phyloP scores from a whole-genome alignment of 2,888 invertebrate species.

The Drosophila paucipuncta region DNA sequence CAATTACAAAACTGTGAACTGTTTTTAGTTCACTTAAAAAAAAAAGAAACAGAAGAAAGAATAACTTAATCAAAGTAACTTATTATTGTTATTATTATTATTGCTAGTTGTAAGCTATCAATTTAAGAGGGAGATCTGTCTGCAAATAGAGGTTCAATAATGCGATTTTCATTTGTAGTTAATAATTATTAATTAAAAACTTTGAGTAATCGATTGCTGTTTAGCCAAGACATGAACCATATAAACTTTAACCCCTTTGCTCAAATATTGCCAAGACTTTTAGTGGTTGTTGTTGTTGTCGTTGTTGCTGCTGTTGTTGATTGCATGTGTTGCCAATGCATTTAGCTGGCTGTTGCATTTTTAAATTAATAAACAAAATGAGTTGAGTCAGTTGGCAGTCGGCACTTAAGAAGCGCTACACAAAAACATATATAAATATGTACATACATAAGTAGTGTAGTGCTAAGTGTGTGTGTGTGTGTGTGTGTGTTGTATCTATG shows the following conservation, averaged over 20 bases:
- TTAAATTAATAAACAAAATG: constrained; percentile 61
- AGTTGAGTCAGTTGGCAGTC: constrained; percentile 34
- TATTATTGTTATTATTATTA: neutral
- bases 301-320: constrained; percentile 9
- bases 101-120: neutral
- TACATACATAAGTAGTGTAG: neutral
- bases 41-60: neutral
- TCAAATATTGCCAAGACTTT: constrained; percentile 31
- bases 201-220: neutral
- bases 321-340: constrained; percentile 60
- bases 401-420: constrained; percentile 44
- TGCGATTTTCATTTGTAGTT: neutral
- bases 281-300: neutral
- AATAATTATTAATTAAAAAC: neutral
- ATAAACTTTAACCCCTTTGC: neutral
- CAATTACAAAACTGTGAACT: neutral
- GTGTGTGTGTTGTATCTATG: constrained; percentile 51
- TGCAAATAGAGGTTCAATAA: neutral
- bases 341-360: constrained; percentile 52
- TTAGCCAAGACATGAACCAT: constrained; percentile 45
- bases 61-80: neutral
- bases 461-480: neutral
- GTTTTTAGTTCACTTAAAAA: no score
- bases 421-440: neutral
- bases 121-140: neutral